Evolutionary conservation across 2,888 invertebrate species (phyloP).

Genomic region (Helicoverpa assulta): DNA sequence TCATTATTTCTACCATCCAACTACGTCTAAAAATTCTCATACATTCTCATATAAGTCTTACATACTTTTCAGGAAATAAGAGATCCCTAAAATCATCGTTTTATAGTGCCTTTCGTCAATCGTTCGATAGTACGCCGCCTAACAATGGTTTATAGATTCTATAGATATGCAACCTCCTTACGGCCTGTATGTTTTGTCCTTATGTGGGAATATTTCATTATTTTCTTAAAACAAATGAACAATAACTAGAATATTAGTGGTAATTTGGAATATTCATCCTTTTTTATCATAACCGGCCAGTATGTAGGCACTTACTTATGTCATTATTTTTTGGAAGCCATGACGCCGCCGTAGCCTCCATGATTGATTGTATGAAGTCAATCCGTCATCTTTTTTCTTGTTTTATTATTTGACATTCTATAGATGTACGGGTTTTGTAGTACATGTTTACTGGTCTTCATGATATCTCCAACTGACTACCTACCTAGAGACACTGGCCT

Average conservation of each 20-base stretch:
- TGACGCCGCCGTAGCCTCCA: too few species aligned
- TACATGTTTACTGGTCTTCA: too few species aligned
- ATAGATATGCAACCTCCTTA: constrained; percentile 38
- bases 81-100: constrained; percentile 4
- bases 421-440: too few species aligned
- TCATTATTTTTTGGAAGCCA: too few species aligned
- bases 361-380: too few species aligned
- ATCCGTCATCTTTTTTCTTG: too few species aligned
- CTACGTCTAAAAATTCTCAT: background rate
- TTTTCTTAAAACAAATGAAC: constrained; percentile 19
- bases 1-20: constrained; percentile 8
- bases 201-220: background rate
- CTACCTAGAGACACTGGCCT: too few species aligned
- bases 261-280: too few species aligned
- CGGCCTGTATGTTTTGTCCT: constrained; percentile 16
- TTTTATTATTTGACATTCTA: too few species aligned
- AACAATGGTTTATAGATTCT: constrained; percentile 35
- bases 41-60: background rate
- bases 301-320: too few species aligned
- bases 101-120: constrained; percentile 22
- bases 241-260: background rate
- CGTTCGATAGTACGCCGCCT: constrained; percentile 38
- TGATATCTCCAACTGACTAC: too few species aligned
- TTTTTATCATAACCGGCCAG: too few species aligned
- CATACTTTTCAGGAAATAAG: background rate